phyloP scores from a whole-genome alignment of 2,888 invertebrate species.

The Drosophila subsilvestris region DNA sequence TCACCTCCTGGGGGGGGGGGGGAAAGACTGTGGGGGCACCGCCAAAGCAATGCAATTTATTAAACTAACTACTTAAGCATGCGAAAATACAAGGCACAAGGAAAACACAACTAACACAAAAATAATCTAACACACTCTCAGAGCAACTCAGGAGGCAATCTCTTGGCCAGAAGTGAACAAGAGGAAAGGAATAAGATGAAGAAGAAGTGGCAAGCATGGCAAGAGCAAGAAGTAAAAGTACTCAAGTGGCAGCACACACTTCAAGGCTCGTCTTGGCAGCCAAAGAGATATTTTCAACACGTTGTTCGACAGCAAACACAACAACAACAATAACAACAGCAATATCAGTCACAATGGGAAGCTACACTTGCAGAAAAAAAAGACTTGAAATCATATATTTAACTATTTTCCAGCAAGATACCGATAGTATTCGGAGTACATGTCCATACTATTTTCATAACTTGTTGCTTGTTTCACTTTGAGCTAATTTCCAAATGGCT shows the following conservation, averaged over 20 bases:
- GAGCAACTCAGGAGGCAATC: conserved; percentile 54
- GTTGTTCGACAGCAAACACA: conserved; percentile 58
- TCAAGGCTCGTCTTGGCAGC: conserved; percentile 53
- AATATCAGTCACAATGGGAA: conserved; percentile 61
- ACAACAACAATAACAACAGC: conserved; percentile 41
- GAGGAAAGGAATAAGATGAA: conserved; percentile 14
- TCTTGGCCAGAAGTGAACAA: conserved; percentile 48
- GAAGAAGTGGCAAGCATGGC: conserved; percentile 20
- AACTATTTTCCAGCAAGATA: neutral
- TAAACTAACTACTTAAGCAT: conserved; percentile 72
- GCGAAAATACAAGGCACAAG: conserved; percentile 50
- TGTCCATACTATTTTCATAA: neutral
- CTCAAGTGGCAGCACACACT: conserved; percentile 69
- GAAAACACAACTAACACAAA: conserved; percentile 48
- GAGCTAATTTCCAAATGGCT: neutral
- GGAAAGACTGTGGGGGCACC: neutral
- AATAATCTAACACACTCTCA: conserved; percentile 67
- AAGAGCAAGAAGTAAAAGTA: conserved; percentile 39
- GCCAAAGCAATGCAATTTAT: conserved; percentile 64
- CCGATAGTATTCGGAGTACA: too few relatives aligned
- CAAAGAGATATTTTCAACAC: conserved; percentile 69
- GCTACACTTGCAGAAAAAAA: conserved; percentile 4
- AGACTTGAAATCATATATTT: neutral
- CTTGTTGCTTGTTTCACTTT: neutral
- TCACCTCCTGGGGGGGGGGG: neutral